These are phyloP conservation scores for Limnodromus scolopaceus DNA, from an alignment of 2,797 vertebrate genomes.

Conservation along the genomic window DNA sequence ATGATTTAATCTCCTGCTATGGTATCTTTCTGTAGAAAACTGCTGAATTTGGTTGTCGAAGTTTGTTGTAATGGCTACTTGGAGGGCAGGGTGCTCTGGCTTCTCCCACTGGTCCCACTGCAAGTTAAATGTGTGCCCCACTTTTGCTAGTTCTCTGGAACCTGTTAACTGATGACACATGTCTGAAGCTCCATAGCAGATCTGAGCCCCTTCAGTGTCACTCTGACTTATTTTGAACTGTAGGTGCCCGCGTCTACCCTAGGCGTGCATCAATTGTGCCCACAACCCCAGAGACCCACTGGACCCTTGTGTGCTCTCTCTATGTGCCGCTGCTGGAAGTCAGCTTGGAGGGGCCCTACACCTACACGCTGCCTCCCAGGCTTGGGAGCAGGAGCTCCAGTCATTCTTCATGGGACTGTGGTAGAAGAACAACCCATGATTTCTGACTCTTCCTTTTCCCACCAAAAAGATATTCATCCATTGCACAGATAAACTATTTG, in stretches of 20 bases:
- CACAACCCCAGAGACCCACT: background rate
- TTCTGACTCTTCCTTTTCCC: background rate
- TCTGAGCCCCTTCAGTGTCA: background rate
- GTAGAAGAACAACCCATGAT: background rate
- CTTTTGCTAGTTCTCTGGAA: background rate
- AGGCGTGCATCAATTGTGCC: fast-evolving
- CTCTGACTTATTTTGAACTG: background rate
- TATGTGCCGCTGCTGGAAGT: background rate
- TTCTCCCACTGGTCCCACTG: background rate
- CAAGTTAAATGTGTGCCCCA: background rate
- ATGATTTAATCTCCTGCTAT: background rate
- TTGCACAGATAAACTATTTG: background rate
- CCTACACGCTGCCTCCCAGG: background rate
- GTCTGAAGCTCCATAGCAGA: background rate
- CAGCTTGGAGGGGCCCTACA: background rate
- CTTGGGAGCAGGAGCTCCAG: background rate
- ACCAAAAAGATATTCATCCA: background rate
- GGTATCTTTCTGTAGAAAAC: background rate
- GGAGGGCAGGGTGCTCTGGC: background rate
- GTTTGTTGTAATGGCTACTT: background rate
- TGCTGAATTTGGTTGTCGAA: background rate
- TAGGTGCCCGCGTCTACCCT: background rate
- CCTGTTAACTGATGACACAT: background rate
- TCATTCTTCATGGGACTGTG: background rate
- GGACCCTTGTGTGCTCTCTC: background rate